Evolutionary conservation across 2,797 vertebrate species (phyloP).

Genomic region (Coreius guichenoti): DNA sequence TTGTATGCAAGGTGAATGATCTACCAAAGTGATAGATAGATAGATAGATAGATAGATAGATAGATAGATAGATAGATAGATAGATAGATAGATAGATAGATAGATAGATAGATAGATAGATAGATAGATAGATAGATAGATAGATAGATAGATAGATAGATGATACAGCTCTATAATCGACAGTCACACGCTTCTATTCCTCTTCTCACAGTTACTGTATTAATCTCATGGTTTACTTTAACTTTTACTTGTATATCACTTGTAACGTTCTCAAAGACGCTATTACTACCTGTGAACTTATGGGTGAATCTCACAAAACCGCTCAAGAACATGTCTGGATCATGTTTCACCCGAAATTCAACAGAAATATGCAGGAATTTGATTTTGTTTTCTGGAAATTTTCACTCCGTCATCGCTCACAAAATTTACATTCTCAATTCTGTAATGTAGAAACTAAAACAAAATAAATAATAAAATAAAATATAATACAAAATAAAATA

Average conservation of each 20-base stretch:
- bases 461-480: no score
- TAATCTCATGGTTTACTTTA: not conserved
- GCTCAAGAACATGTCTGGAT: not conserved
- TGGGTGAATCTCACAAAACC: not conserved
- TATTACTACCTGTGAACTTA: not conserved
- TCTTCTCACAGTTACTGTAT: slow-evolving; percentile 21
- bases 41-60: no score
- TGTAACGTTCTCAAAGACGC: not conserved
- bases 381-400: not conserved
- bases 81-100: no score
- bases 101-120: no score
- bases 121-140: no score
- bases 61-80: no score
- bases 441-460: not conserved
- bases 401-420: not conserved
- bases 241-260: not conserved
- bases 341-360: not conserved
- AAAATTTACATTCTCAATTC: not conserved
- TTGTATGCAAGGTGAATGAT: not conserved
- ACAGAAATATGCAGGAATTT: not conserved
- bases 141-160: no score
- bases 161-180: not conserved
- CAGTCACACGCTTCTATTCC: not conserved
- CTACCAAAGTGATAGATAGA: not conserved
- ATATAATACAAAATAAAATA: no score